phyloP scores from a whole-genome alignment of 1,140 invertebrate species.

The Drosophila mojavensis region DNA sequence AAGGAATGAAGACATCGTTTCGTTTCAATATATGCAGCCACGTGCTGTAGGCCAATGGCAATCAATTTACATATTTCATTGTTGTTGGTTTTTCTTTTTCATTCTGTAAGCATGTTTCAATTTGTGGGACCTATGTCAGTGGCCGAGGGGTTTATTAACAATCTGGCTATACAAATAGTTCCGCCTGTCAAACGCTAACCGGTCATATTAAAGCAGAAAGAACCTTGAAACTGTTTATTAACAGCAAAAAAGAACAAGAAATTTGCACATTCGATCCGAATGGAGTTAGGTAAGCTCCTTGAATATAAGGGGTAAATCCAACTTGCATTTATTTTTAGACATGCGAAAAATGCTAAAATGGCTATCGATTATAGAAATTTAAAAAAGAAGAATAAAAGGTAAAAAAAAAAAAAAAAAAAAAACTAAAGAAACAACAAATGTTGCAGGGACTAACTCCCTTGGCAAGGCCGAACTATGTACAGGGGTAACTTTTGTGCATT shows the following conservation, averaged over 20 bases:
- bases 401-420: conserved; percentile 5
- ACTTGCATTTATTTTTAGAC: conserved; percentile 64
- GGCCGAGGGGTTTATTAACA: conserved; percentile 59
- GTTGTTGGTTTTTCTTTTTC: neutral
- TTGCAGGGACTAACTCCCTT: conserved; percentile 16
- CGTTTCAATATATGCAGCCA: conserved; percentile 42
- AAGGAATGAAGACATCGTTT: conserved; percentile 71
- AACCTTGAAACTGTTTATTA: conserved; percentile 81
- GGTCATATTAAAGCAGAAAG: conserved; percentile 34
- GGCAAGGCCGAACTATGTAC: conserved; percentile 46
- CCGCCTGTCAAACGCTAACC: conserved; percentile 15
- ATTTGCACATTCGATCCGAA: conserved; percentile 78
- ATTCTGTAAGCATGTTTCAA: neutral
- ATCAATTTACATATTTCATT: conserved; percentile 28
- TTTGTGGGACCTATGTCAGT: neutral
- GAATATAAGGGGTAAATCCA: conserved; percentile 34
- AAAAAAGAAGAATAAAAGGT: neutral
- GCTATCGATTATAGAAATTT: conserved; percentile 31
- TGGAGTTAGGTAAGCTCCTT: conserved; percentile 51
- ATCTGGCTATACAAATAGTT: conserved; percentile 14
- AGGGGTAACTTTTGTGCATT: conserved; percentile 18
- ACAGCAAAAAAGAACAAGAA: conserved; percentile 54
- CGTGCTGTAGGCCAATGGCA: conserved; percentile 52
- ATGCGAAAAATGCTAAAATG: conserved; percentile 25
- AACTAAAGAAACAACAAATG: conserved; percentile 8